A percentile compares a stretch with the other conserved stretches of the same genome.
Evolutionary conservation across 2,888 invertebrate genomes (phyloP).

Genomic region (Anorthoa munda): DNA sequence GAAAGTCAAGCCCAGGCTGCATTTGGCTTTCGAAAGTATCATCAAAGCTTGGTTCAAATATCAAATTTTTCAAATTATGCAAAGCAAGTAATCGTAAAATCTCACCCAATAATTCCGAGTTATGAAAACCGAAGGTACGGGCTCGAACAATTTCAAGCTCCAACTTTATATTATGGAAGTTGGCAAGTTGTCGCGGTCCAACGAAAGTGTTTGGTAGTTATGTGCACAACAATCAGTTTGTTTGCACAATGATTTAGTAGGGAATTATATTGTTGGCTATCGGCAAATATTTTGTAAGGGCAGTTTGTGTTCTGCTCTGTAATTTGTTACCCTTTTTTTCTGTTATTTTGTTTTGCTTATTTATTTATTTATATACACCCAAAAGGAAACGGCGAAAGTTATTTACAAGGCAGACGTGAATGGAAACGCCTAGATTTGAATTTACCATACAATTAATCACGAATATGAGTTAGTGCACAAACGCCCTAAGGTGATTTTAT

Average conservation of each 20-base stretch:
- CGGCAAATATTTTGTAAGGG: slow-evolving; percentile 46
- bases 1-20: neutral
- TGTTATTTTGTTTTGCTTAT: neutral
- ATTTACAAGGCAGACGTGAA: too few relatives aligned
- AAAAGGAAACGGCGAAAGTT: too few relatives aligned
- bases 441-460: too few relatives aligned
- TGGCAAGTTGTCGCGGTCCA: slow-evolving; percentile 75
- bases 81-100: slow-evolving; percentile 28
- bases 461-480: too few relatives aligned
- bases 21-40: neutral
- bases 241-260: slow-evolving; percentile 47
- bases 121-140: slow-evolving; percentile 55
- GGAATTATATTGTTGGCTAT: slow-evolving; percentile 49
- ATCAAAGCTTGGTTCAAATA: too few relatives aligned
- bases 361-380: too few relatives aligned
- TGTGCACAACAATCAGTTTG: slow-evolving; percentile 58
- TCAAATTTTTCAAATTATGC: neutral
- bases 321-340: neutral
- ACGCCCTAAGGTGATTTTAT: too few relatives aligned
- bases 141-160: slow-evolving; percentile 67
- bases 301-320: slow-evolving; percentile 4
- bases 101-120: slow-evolving; percentile 32
- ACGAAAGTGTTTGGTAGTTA: slow-evolving; percentile 70
- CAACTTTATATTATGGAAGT: slow-evolving; percentile 81
- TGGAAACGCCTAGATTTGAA: too few relatives aligned